Percentiles rank a stretch among this genome's conserved stretches.
These are phyloP conservation scores for Globodera rostochiensis DNA, from an alignment of 1,140 invertebrate genomes.

Conservation along the genomic window DNA sequence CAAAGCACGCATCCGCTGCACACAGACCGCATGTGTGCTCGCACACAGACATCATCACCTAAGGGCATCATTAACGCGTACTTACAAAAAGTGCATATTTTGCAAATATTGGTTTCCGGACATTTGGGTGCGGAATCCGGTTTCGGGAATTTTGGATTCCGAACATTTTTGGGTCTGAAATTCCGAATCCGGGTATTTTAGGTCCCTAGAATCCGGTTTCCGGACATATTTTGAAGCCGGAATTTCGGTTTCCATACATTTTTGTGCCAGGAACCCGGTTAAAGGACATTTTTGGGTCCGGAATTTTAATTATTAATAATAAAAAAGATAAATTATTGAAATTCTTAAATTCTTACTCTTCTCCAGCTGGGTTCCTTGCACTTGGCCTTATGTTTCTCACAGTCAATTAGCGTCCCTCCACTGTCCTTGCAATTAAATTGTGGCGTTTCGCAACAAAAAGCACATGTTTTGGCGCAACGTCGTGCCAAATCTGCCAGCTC, in stretches of 20 bases:
- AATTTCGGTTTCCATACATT: too few relatives aligned
- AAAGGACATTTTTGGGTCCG: too few relatives aligned
- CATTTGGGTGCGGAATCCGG: neutral
- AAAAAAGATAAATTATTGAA: too few relatives aligned
- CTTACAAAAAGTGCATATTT: neutral
- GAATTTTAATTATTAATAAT: too few relatives aligned
- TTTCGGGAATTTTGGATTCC: neutral
- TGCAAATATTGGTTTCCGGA: neutral
- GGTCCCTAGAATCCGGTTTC: too few relatives aligned
- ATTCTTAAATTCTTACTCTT: neutral
- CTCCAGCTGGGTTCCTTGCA: constrained; percentile 17
- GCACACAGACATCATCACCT: constrained; percentile 30
- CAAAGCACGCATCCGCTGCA: constrained; percentile 19
- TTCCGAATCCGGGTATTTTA: too few relatives aligned
- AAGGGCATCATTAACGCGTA: too few relatives aligned
- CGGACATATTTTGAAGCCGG: too few relatives aligned
- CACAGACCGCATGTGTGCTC: constrained; percentile 29
- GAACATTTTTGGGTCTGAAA: neutral
- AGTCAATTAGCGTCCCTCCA: constrained; percentile 9
- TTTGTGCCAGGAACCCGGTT: neutral
- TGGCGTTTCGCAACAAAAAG: constrained; percentile 27
- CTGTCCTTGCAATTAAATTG: constrained; percentile 26
- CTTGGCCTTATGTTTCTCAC: constrained; percentile 3
- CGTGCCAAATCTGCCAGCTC: constrained; percentile 16
- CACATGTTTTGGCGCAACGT: constrained; percentile 22